Evolutionary conservation across 2,888 invertebrate species (phyloP).

Genomic region (Drosophila barbarae): DNA sequence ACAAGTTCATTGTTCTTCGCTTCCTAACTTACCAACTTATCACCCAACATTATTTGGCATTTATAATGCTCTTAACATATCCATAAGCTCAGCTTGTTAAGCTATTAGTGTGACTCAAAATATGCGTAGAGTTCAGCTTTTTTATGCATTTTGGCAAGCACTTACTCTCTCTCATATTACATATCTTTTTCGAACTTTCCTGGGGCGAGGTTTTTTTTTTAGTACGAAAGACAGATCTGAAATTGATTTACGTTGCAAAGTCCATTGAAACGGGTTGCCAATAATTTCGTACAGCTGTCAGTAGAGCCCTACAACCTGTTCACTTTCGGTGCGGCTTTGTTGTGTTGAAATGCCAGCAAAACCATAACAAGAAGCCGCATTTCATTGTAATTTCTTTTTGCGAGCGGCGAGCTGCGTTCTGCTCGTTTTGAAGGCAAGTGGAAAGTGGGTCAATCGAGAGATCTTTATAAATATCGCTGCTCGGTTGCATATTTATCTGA

Average conservation of each 20-base stretch:
- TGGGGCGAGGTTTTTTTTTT: conserved; percentile 1
- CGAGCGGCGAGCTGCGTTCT: conserved; percentile 42
- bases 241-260: conserved; percentile 23
- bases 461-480: conserved; percentile 63
- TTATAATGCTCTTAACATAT: not conserved
- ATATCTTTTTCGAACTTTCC: conserved; percentile 22
- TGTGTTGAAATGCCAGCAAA: conserved; percentile 10
- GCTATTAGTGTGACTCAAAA: not conserved
- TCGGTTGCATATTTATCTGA: conserved; percentile 69
- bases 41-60: not conserved
- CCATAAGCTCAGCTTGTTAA: conserved; percentile 9
- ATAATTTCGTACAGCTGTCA: conserved; percentile 27
- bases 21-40: not conserved
- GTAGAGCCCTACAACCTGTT: conserved; percentile 39
- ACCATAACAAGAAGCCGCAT: conserved; percentile 41
- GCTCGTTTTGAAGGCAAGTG: conserved; percentile 49
- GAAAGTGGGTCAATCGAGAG: conserved; percentile 74
- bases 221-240: conserved; percentile 16
- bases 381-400: conserved; percentile 68
- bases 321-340: conserved; percentile 28
- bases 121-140: not conserved
- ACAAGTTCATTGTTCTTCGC: not conserved
- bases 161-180: conserved; percentile 8
- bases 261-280: conserved; percentile 29
- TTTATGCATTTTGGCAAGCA: not conserved